Base-by-base conservation (phyloP, 2,888 invertebrate species). In the Galeruca laticollis region DNA sequence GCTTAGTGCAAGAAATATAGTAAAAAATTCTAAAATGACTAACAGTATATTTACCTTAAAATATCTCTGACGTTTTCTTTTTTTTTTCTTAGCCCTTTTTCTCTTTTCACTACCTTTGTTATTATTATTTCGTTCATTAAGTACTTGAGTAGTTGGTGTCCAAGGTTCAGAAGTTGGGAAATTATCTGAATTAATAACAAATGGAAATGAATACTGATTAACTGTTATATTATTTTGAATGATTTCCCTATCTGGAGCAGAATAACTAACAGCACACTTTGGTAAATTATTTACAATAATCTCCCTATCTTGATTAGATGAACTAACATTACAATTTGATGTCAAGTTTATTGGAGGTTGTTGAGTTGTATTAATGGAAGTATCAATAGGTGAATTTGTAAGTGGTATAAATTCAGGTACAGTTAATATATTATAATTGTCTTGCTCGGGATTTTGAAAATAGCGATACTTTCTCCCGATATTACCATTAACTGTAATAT, bases 191-290 rank as follows among this genome's bases (percentile, higher is more conserved):
- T 47, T 47, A 47, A 47, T 62, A 35, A 59, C 20, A 13, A 52
- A 37, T 6, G 77, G 75, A 54, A 69, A 60, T 49, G 72, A 70
- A 52, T 72, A 74, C 52, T 76, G 76, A 62, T 76, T 74, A 26
- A 75, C 72, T 8, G 73, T 76, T 60, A 76, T 75, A 47, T 75
- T 74, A 63, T 72, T 73, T 15, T 68, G 60, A 59, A 49, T 52
- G 21, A 6, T 18, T 18, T 61, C 33, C 6, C n/a, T 40, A 13
- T 49, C 47, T n/a, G 43, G 33, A 31, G 54, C 20, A 57, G 54
- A 47, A 37, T 67, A 57, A 37, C 57, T 47, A 52, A 67, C 11
- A n/a, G 13, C 21, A 47, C n/a, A 21, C n/a, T 61, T 61, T 49
- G 60, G 20, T 43, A 75, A 75, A 54, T 75, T 72, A 66, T 72